A percentile compares a stretch with the other conserved stretches of the same genome.
These are phyloP conservation scores for Phoxinus phoxinus DNA, from an alignment of 2,113 vertebrate genomes.

Conservation along the genomic window DNA sequence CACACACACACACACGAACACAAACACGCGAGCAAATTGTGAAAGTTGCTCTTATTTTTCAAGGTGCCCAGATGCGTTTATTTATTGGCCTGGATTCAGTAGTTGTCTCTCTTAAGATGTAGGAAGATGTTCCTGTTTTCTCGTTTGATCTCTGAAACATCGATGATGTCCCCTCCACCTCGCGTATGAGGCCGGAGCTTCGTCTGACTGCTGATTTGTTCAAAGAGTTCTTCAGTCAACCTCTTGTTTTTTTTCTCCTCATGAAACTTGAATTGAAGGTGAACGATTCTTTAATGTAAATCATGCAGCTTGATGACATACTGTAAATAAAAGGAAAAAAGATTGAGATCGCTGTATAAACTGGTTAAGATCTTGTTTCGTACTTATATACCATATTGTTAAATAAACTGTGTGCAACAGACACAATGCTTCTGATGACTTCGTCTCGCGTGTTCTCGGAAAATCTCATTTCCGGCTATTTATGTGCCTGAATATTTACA, in stretches of 20 bases:
- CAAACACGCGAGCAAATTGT: conserved; percentile 31
- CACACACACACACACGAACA: background rate
- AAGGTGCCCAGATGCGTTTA: conserved; percentile 51
- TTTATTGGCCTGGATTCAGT: conserved; percentile 50
- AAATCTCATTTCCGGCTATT: background rate
- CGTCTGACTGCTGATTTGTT: conserved; percentile 81
- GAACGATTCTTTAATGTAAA: conserved; percentile 88
- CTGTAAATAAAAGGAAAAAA: conserved; percentile 96
- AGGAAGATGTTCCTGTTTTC: conserved; percentile 81
- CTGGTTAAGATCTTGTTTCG: conserved; percentile 95
- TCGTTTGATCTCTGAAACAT: conserved; percentile 50
- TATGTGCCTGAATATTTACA: background rate
- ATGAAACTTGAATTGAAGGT: conserved; percentile 74
- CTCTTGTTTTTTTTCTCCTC: conserved; percentile 79
- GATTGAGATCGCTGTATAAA: conserved; percentile 98
- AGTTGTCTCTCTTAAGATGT: conserved; percentile 84
- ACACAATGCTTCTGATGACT: conserved; percentile 40
- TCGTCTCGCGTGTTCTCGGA: background rate
- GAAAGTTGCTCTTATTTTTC: conserved; percentile 52
- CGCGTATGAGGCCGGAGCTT: conserved; percentile 65
- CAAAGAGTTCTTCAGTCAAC: conserved; percentile 74
- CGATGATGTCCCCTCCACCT: conserved; percentile 36
- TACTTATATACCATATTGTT: conserved; percentile 99
- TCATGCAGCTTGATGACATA: conserved; percentile 94
- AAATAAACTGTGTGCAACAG: conserved; percentile 99